A percentile compares a stretch with the other conserved stretches of the same genome.
phyloP scores from a whole-genome alignment of 2,113 vertebrate genomes.

The Bubo bubo region DNA sequence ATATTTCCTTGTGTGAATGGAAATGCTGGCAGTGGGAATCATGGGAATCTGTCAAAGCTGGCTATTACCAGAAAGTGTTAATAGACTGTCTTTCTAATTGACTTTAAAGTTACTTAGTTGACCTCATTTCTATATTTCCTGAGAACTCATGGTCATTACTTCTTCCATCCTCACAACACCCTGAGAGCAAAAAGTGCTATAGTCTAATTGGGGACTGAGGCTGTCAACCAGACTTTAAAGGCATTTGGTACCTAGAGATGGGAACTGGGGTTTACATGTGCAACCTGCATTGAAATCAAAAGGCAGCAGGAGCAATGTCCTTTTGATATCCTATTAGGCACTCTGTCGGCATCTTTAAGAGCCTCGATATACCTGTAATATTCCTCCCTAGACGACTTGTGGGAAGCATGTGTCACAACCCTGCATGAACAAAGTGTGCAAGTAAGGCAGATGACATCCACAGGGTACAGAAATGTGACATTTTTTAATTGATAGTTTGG shows the following conservation, averaged over 20 bases:
- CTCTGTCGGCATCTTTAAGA: not conserved
- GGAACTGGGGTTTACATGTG: not conserved
- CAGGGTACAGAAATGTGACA: slow-evolving; percentile 4
- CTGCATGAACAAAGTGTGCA: not conserved
- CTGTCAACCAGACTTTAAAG: not conserved
- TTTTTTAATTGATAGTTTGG: not conserved
- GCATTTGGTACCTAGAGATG: not conserved
- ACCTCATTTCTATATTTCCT: not conserved
- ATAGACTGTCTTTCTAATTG: not conserved
- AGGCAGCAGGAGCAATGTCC: not conserved
- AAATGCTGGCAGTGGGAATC: not conserved
- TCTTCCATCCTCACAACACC: not conserved
- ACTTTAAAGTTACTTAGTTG: not conserved
- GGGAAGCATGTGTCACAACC: not conserved
- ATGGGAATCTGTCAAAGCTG: not conserved
- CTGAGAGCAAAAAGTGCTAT: not conserved
- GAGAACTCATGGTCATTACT: not conserved
- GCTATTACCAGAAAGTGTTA: not conserved
- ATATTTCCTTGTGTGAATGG: not conserved
- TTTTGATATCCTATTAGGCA: not conserved
- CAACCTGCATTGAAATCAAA: not conserved
- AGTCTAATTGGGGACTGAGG: not conserved
- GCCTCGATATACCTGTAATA: not conserved
- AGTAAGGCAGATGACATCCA: not conserved
- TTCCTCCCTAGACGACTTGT: not conserved